phyloP scores from a whole-genome alignment of 2,888 invertebrate genomes.

The Macrosiphum euphorbiae region DNA sequence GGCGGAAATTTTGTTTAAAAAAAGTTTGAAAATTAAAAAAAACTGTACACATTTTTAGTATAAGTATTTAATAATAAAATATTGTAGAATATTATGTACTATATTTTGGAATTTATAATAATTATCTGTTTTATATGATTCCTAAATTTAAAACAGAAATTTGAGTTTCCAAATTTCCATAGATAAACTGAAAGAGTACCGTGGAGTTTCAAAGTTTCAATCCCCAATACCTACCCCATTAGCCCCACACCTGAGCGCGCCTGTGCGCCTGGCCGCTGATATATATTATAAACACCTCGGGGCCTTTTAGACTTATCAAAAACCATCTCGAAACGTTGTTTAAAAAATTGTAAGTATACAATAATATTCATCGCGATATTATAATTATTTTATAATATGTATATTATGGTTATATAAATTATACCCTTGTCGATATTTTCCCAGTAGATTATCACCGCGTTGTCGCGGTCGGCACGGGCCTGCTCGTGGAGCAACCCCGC shows the following conservation, averaged over 20 bases:
- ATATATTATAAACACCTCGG: background rate
- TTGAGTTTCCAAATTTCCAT: background rate
- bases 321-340: background rate
- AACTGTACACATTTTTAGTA: background rate
- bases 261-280: background rate
- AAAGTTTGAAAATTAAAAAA: background rate
- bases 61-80: background rate
- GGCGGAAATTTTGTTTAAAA: background rate
- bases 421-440: slow-evolving; percentile 68
- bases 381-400: background rate
- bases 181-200: background rate
- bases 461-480: slow-evolving; percentile 68
- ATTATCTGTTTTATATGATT: background rate
- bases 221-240: background rate
- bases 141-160: background rate
- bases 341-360: background rate
- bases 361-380: background rate
- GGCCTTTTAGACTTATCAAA: background rate
- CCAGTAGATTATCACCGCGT: slow-evolving; percentile 68
- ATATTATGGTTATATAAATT: background rate
- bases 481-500: slow-evolving; percentile 69
- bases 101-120: background rate
- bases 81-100: background rate
- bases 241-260: no score
- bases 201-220: background rate